A percentile compares a stretch with the other conserved stretches of the same genome.
Conservation (phyloP, 2,797 vertebrate species). For the Poeciliopsis paucimaculata region DNA sequence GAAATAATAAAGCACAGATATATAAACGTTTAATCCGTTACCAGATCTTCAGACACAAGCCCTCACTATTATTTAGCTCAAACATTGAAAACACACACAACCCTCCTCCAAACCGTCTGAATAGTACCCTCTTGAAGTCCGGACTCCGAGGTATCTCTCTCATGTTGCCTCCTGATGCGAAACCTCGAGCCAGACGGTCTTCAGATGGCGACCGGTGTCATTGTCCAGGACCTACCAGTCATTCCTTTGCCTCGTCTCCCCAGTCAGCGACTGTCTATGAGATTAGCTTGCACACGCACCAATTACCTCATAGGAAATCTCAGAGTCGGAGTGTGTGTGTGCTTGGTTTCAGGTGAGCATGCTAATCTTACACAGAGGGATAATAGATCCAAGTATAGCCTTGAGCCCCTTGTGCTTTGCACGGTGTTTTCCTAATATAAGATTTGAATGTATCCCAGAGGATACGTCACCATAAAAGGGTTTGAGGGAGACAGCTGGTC, state of each 20-base stretch:
- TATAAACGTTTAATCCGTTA: not conserved
- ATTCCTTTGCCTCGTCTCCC: conserved; percentile 13
- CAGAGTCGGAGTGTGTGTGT: conserved; percentile 14
- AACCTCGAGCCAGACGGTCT: not conserved
- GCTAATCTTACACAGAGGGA: conserved; percentile 65
- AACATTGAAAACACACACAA: not conserved
- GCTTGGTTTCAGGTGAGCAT: conserved; percentile 46
- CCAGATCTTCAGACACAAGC: not conserved
- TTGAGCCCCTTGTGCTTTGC: conserved; percentile 35
- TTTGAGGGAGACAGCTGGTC: not conserved
- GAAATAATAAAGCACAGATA: not conserved
- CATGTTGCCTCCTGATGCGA: conserved; percentile 38
- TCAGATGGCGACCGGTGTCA: not conserved
- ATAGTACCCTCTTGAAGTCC: conserved; percentile 45
- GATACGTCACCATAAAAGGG: not conserved
- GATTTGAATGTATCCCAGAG: not conserved
- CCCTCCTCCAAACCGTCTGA: not conserved
- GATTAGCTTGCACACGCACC: conserved; percentile 44
- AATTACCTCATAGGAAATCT: conserved; percentile 59
- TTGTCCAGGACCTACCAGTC: not conserved
- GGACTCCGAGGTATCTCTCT: conserved; percentile 50
- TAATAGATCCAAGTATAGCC: conserved; percentile 70
- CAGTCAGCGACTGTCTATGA: not conserved
- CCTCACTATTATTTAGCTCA: not conserved
- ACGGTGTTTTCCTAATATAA: not conserved